Evolutionary conservation across 2,888 invertebrate genomes (phyloP), one percentile per base, ranked within the genome.

Genomic region (Conomelus anceps): DNA sequence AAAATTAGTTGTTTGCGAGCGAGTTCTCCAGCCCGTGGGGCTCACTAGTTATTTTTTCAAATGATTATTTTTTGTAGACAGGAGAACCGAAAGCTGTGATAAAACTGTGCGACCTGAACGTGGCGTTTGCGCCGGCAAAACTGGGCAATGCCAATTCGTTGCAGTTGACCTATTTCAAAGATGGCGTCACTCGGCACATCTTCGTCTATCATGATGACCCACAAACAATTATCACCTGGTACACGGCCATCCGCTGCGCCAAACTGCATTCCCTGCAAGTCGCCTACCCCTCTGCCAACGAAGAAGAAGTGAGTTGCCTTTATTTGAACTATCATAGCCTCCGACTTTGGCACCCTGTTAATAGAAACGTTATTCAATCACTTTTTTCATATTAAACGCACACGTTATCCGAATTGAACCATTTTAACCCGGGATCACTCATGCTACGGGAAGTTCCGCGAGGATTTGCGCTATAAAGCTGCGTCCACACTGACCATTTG

Each of bases 131-230:
- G 0, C 98, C 98, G 0, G 94, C 95, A 86, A 98, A 98, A 94
- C 96, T 97, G 89, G 96, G 95, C 22, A 95, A 96, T 93, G 95
- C 95, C 92, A 97, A 97, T 93, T 97, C 97, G 13, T 94, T 98
- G 93, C 98, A 98, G 94, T 93, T 98, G 84, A 97, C 97, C 0
- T 98, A 96, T 92, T 95, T 97, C 93, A 97, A 97, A 92, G 97
- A 97, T 90, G 97, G 97, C 0, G 95, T 96, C 3, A 98, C 98
- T 0, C 94, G 98, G 91, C 98, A 98, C 92, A 96, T 98, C 91
- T 98, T 96, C 93, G 96, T 98, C 0, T 97, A 97, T 93, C 97
- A 98, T 91, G 97, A 98, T 91, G 97, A 97, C 91, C 95, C 97
- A 0, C 97, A 98, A 94, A 96, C 96, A 88, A 97, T 98, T 90